Evolutionary conservation across 2,113 vertebrate species (phyloP).

Genomic region (Sakesphorus luctuosus): DNA sequence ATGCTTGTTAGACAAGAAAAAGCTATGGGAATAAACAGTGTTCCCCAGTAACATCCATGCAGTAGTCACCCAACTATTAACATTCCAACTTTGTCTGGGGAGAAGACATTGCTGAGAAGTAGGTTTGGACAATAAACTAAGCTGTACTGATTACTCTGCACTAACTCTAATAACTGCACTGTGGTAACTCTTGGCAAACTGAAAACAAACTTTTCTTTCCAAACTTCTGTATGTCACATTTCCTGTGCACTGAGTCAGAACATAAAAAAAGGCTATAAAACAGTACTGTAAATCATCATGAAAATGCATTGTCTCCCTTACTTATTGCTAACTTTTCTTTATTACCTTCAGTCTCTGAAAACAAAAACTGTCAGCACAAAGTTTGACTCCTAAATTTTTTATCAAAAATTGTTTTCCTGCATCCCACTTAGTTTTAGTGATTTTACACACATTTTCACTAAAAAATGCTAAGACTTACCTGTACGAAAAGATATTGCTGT

Average conservation of each 20-base stretch:
- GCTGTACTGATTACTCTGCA: background rate
- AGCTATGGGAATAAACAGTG: background rate
- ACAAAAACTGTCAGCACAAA: background rate
- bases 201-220: background rate
- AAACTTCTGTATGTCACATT: background rate
- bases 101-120: background rate
- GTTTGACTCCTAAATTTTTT: background rate
- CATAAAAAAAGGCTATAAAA: background rate
- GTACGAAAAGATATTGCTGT: conserved; percentile 92
- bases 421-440: background rate
- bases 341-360: background rate
- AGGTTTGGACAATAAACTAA: background rate
- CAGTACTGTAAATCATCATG: background rate
- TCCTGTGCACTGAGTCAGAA: background rate
- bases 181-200: background rate
- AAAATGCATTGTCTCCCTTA: background rate
- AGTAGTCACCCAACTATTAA: background rate
- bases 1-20: background rate
- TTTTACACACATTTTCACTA: background rate
- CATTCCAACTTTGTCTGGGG: background rate
- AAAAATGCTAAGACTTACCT: conserved; percentile 74
- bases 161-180: background rate
- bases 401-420: background rate
- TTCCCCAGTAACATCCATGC: background rate
- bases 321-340: background rate